Evolutionary conservation across 2,797 vertebrate species (phyloP).

Genomic region (Lepilemur septentrionalis): DNA sequence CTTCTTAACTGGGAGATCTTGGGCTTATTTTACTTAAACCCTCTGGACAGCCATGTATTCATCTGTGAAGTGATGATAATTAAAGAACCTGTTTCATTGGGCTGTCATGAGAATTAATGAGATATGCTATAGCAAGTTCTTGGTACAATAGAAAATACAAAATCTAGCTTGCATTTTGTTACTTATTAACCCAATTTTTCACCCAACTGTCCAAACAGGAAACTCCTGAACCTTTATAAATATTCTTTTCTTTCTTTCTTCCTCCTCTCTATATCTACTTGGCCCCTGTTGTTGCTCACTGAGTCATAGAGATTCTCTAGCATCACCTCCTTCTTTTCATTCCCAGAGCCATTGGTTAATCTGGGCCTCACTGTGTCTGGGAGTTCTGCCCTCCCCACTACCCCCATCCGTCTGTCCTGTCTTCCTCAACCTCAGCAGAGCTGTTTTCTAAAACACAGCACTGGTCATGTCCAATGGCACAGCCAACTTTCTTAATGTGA

Average conservation of each 20-base stretch:
- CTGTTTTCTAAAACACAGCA: background rate
- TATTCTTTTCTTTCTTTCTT: background rate
- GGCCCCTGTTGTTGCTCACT: background rate
- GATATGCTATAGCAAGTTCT: background rate
- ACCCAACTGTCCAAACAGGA: background rate
- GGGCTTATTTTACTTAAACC: background rate
- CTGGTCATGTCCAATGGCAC: background rate
- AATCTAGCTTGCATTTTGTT: background rate
- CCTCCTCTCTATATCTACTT: background rate
- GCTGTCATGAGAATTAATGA: constrained; percentile 41
- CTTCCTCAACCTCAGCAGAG: background rate
- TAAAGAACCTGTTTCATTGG: background rate
- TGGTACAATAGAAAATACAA: background rate
- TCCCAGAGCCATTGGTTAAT: fast-evolving
- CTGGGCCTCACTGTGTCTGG: background rate
- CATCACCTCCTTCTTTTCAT: background rate
- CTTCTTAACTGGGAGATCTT: background rate
- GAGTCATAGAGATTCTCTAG: background rate
- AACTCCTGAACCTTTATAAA: background rate
- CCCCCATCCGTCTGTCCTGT: fast-evolving
- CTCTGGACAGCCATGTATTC: background rate
- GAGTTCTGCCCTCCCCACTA: background rate
- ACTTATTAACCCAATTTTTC: background rate
- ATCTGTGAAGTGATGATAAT: constrained; percentile 38
- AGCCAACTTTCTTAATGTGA: background rate